phyloP scores from a whole-genome alignment of 2,888 invertebrate genomes.

The Hipparchia semele region DNA sequence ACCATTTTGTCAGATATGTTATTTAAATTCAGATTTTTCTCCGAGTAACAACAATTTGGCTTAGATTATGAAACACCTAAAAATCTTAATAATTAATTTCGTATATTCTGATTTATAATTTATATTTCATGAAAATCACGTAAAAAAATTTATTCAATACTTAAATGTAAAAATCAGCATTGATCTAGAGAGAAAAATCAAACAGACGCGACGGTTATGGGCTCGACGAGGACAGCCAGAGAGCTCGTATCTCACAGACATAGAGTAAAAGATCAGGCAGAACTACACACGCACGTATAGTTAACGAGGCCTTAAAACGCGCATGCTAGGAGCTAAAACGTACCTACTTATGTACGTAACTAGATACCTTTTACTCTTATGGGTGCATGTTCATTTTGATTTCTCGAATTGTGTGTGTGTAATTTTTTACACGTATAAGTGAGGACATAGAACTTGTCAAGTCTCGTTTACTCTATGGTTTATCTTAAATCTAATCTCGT shows the following conservation, averaged over 20 bases:
- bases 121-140: conserved; percentile 58
- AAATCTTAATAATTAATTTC: conserved; percentile 58
- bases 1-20: conserved; percentile 83
- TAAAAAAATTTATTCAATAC: conserved; percentile 48
- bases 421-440: no score
- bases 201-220: conserved; percentile 45
- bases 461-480: background rate
- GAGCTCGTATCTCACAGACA: conserved; percentile 20
- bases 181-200: conserved; percentile 42
- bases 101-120: conserved; percentile 57
- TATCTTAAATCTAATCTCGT: conserved; percentile 49
- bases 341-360: no score
- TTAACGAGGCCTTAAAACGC: no score
- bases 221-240: conserved; percentile 22
- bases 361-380: no score
- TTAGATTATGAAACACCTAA: conserved; percentile 67
- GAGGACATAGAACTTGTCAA: no score
- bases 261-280: no score
- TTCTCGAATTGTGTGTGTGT: no score
- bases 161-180: conserved; percentile 41
- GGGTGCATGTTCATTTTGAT: no score
- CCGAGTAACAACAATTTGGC: conserved; percentile 80
- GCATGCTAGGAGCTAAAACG: no score
- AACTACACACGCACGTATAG: no score
- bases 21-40: conserved; percentile 82